phyloP scores from a whole-genome alignment of 2,797 vertebrate species.

The Astyanax mexicanus region DNA sequence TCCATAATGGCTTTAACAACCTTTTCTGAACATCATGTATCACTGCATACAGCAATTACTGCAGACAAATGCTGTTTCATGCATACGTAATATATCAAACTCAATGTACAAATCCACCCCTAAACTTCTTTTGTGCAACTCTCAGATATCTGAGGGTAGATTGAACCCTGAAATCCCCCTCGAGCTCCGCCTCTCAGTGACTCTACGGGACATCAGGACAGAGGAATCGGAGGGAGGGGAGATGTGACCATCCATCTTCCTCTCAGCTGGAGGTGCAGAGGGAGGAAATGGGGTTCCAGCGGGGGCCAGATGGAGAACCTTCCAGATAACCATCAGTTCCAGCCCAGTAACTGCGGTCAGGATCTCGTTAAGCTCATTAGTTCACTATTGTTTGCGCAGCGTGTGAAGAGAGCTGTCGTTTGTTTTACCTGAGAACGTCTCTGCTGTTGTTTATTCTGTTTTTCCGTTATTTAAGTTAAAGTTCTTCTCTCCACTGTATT shows the following conservation, averaged over 20 bases:
- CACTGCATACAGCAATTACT: too few relatives aligned
- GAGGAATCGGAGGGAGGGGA: not conserved
- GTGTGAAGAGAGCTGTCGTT: not conserved
- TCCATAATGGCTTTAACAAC: too few relatives aligned
- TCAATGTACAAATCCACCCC: too few relatives aligned
- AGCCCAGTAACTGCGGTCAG: not conserved
- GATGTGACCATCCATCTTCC: not conserved
- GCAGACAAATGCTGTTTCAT: too few relatives aligned
- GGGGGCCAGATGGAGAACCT: not conserved
- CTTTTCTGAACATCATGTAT: too few relatives aligned
- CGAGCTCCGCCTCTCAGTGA: too few relatives aligned
- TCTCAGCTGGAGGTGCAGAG: not conserved
- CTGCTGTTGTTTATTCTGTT: not conserved
- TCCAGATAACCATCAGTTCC: conserved; percentile 13
- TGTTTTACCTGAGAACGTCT: not conserved
- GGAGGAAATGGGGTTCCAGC: not conserved
- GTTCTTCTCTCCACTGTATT: not conserved
- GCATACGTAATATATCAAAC: too few relatives aligned
- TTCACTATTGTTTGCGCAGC: not conserved
- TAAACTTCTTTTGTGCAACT: too few relatives aligned
- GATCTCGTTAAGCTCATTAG: not conserved
- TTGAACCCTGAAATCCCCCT: too few relatives aligned
- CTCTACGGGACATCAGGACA: not conserved
- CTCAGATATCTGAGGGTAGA: too few relatives aligned
- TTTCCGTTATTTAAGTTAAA: not conserved